A percentile compares a stretch with the other conserved stretches of the same genome.
Conservation (phyloP, 2,113 vertebrate species). For the Pollachius pollachius region DNA sequence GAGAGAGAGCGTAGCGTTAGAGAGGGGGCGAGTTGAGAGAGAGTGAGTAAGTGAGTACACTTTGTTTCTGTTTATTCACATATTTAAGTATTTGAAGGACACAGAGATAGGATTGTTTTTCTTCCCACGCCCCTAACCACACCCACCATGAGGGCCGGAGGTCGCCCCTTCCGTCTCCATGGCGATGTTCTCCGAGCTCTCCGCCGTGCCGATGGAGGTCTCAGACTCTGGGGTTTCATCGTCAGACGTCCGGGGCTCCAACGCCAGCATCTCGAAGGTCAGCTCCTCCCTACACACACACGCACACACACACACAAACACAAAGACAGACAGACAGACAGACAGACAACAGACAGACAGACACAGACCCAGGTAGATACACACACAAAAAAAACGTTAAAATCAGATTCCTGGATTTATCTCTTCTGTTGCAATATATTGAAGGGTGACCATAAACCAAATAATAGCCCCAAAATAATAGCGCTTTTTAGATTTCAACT, state of each 20-base stretch:
- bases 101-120: too few relatives aligned
- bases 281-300: slow-evolving; percentile 83
- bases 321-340: too few relatives aligned
- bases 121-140: too few relatives aligned
- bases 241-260: slow-evolving; percentile 88
- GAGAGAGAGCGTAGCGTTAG: neutral
- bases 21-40: neutral
- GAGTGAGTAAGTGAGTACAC: neutral
- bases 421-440: too few relatives aligned
- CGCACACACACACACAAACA: neutral
- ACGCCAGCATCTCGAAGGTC: slow-evolving; percentile 88
- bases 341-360: too few relatives aligned
- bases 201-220: slow-evolving; percentile 89
- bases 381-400: neutral
- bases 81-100: neutral
- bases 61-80: neutral
- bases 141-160: slow-evolving; percentile 75
- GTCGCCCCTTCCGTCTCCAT: slow-evolving; percentile 82
- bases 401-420: too few relatives aligned
- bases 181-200: slow-evolving; percentile 91
- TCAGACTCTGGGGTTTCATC: slow-evolving; percentile 92
- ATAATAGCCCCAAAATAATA: too few relatives aligned
- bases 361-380: too few relatives aligned
- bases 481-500: too few relatives aligned
- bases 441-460: too few relatives aligned